These are phyloP conservation scores for Gortyna flavago DNA, from an alignment of 2,888 invertebrate species.

Conservation along the genomic window DNA sequence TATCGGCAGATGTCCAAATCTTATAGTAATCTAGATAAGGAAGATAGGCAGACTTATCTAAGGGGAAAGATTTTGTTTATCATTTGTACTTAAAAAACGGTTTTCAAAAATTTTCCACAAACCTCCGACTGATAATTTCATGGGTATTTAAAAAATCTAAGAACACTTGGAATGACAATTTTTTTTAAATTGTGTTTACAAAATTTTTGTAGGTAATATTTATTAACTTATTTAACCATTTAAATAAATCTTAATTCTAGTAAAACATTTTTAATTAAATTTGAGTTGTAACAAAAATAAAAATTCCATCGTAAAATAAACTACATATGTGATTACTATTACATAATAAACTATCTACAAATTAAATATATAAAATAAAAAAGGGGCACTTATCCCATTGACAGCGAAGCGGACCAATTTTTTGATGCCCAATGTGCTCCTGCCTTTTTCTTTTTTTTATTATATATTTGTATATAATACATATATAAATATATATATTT, in stretches of 20 bases:
- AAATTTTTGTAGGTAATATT: background rate
- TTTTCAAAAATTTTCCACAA: background rate
- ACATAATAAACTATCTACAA: background rate
- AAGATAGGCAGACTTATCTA: conserved; percentile 10
- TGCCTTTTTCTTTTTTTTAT: too few species aligned
- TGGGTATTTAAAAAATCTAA: background rate
- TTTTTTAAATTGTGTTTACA: background rate
- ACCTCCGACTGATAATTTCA: background rate
- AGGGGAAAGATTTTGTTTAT: conserved; percentile 16
- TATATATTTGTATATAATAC: too few species aligned
- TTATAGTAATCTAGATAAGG: conserved; percentile 22
- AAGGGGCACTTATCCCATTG: too few species aligned
- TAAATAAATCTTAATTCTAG: background rate
- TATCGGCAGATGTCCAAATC: conserved; percentile 11
- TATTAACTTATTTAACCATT: too few species aligned
- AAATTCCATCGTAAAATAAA: background rate
- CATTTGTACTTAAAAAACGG: conserved; percentile 6
- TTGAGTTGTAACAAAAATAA: background rate
- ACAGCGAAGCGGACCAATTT: too few species aligned
- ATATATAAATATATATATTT: too few species aligned
- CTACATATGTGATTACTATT: background rate
- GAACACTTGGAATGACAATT: background rate
- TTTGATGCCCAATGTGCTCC: too few species aligned
- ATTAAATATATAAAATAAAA: background rate
- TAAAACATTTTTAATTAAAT: background rate